These are phyloP conservation scores for Neoaliturus tenellus DNA, from an alignment of 2,888 invertebrate species.

Conservation along the genomic window DNA sequence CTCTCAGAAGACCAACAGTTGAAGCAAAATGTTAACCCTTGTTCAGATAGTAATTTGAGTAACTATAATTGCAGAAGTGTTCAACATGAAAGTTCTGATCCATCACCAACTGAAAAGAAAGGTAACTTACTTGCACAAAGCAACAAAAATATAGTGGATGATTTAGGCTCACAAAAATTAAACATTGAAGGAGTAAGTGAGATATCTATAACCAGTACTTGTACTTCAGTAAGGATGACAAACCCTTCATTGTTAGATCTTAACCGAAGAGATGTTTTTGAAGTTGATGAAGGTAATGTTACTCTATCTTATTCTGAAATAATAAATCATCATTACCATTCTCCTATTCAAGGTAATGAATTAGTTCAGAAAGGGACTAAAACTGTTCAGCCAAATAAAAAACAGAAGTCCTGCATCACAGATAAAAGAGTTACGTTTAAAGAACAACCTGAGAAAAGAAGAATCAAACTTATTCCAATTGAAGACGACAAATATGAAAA, in stretches of 20 bases:
- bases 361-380: not conserved
- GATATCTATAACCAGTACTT: not conserved
- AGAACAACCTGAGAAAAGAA: conserved; percentile 30
- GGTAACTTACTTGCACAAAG: not conserved
- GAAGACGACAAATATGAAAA: conserved; percentile 46
- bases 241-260: not conserved
- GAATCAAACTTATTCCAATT: conserved; percentile 45
- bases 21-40: not conserved
- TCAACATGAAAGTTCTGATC: not conserved
- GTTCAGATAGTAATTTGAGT: not conserved
- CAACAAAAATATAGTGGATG: not conserved
- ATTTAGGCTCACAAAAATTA: not conserved
- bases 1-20: not conserved
- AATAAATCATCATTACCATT: conserved; percentile 1
- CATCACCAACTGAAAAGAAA: not conserved
- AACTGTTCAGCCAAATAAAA: not conserved
- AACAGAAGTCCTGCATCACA: not conserved
- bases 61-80: not conserved
- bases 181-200: not conserved
- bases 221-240: not conserved
- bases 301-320: not conserved
- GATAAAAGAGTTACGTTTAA: not conserved
- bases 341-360: not conserved
- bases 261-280: not conserved
- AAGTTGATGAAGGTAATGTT: conserved; percentile 20